Evolutionary conservation across 2,888 invertebrate genomes (phyloP), one percentile per base, ranked within the genome.

Genomic region (Lepidochrysops patricia): DNA sequence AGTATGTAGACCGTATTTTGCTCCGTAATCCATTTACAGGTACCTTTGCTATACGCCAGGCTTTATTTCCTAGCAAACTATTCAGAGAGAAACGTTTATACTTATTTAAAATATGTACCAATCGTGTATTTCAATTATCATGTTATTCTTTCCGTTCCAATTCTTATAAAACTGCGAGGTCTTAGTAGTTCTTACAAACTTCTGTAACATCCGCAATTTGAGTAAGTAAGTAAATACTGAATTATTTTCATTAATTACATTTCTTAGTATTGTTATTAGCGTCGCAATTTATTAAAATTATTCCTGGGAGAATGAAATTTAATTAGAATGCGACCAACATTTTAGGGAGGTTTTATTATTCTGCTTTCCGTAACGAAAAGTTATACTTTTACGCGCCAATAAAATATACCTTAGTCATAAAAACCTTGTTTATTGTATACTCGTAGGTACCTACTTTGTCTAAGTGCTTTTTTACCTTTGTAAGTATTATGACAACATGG

Each of bases 381-480:
- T 43, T 43, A 43, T 43, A 43, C 43, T 43, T 43, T 43, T 43
- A 43, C 23, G 43, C 19, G 43, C 19, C 19, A 9, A 43, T 43
- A 43, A 43, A 43, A 43, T 19, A 43, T 43, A 23, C 43, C 43
- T 43, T 43, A 43, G 43, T 43, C 19, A 43, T 43, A 43, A 43
- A 43, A 43, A 43, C 43, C 43, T 43, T 43, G 19, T 43, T 43
- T 43, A 43, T 43, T 43, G 43, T 43, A 43, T 43, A 43, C 43
- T 19, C 9, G 19, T 23, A 43, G 43, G 43, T 19, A 43, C n/a
- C n/a, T n/a, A n/a, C 43, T 43, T 43, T 43, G 43, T 43, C 43
- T 43, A 43, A 43, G 43, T 43, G 43, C 23, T 23, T 37, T 37
- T 37, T 37, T 37, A 37, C 37, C 37, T 37, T 37, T 37, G 37